phyloP scores from a whole-genome alignment of 2,888 invertebrate species.

The Perizoma affinitatum region DNA sequence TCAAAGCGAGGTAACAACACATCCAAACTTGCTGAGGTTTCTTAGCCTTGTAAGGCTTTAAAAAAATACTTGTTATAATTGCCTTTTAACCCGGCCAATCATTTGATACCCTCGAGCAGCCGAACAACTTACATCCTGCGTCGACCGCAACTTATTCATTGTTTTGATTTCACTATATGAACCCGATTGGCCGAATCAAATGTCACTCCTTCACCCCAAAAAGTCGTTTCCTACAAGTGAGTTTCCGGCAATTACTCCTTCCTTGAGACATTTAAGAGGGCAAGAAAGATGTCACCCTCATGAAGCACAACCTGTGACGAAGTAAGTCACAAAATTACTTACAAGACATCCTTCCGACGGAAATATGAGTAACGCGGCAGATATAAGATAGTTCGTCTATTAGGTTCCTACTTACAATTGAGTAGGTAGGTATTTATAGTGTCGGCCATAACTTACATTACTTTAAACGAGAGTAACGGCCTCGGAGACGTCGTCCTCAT shows the following conservation, averaged over 20 bases:
- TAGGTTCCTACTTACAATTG: slow-evolving; percentile 47
- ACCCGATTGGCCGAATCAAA: slow-evolving; percentile 79
- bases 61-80: slow-evolving; percentile 38
- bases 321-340: slow-evolving; percentile 64
- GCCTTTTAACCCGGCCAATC: slow-evolving; percentile 41
- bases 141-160: slow-evolving; percentile 66
- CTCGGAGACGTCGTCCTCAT: slow-evolving; percentile 38
- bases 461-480: slow-evolving; percentile 42
- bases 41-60: slow-evolving; percentile 34
- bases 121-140: slow-evolving; percentile 68
- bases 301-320: slow-evolving; percentile 74
- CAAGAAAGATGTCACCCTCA: slow-evolving; percentile 68
- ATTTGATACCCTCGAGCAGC: slow-evolving; percentile 41
- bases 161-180: slow-evolving; percentile 72
- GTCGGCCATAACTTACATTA: slow-evolving; percentile 40
- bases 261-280: slow-evolving; percentile 68
- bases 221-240: slow-evolving; percentile 68
- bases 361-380: slow-evolving; percentile 68
- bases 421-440: slow-evolving; percentile 44
- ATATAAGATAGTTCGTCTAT: slow-evolving; percentile 48
- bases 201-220: slow-evolving; percentile 77
- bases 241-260: slow-evolving; percentile 81
- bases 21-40: slow-evolving; percentile 34
- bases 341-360: slow-evolving; percentile 70
- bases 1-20: slow-evolving; percentile 10